Evolutionary conservation across 2,113 vertebrate genomes (phyloP), one percentile per base, ranked within the genome.

Genomic region (Fregata magnificens): DNA sequence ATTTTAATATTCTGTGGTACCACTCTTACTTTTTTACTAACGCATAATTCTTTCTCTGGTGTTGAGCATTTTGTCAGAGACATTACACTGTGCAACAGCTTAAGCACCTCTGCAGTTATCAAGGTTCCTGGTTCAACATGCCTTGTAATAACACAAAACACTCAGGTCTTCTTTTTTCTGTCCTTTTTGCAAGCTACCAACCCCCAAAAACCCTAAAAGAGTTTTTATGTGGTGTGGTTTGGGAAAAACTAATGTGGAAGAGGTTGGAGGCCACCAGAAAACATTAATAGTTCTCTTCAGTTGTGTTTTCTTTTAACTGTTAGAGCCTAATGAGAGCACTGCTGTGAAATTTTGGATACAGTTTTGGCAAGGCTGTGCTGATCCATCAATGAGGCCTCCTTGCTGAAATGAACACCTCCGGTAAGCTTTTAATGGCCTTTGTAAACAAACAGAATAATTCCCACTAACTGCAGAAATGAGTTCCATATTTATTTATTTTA

Each of bases 401-500:
- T 85, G 72, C 92, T 97, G 97, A 97, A 97, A 98, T 93, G 97
- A 97, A 95, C 97, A 97, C 96, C 96, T 97, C 86, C 86, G 86
- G 82, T 95, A 96, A 96, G 93, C 94, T 92, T 93, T 94, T 96
- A 97, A 95, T 96, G 87, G 80, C 77, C 88, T 97, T 96, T 76
- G 93, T 93, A 97, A 98, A 97, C 97, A 98, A 97, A 97, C 94
- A 94, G 77, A 95, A 95, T 95, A 95, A 96, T 97, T 96, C 91
- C 96, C 92, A 95, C 91, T 96, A 94, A 98, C 95, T 96, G 93
- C 84, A 96, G 92, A 96, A 97, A 96, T 93, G 88, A 96, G 92
- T 94, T 95, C 96, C 95, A 96, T 97, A 97, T 97, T 98, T 97
- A 97, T 97, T 98, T 98, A 73, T 97, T 96, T 96, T 88, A 96